phyloP scores from a whole-genome alignment of 2,888 invertebrate genomes.

The Bombylius major region DNA sequence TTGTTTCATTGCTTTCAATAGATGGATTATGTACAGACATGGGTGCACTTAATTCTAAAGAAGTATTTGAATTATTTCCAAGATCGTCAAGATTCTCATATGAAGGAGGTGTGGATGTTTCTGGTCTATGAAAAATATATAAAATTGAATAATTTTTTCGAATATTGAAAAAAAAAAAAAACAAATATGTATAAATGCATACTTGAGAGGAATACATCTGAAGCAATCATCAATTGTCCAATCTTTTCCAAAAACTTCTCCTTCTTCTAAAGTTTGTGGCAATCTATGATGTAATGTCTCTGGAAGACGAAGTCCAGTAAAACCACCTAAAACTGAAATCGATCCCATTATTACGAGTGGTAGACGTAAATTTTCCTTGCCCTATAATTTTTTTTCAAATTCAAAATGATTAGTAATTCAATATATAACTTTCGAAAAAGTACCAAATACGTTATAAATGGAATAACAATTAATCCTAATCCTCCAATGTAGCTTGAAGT shows the following conservation, averaged over 20 bases:
- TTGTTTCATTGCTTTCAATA: constrained; percentile 33
- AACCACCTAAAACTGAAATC: constrained; percentile 67
- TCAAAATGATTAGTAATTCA: not conserved
- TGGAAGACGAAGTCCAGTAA: constrained; percentile 66
- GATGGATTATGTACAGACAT: constrained; percentile 27
- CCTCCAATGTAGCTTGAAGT: constrained; percentile 85
- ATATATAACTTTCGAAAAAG: constrained; percentile 14
- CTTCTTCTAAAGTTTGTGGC: constrained; percentile 79
- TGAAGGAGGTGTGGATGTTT: constrained; percentile 43
- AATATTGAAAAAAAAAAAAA: not conserved
- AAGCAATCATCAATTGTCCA: constrained; percentile 66
- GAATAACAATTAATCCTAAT: constrained; percentile 75
- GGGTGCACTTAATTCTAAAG: constrained; percentile 24
- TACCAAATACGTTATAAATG: constrained; percentile 83
- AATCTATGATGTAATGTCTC: constrained; percentile 73
- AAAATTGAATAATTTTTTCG: constrained; percentile 11
- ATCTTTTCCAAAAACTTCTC: constrained; percentile 74
- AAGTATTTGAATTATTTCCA: constrained; percentile 31
- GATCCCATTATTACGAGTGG: constrained; percentile 76
- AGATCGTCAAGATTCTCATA: constrained; percentile 62
- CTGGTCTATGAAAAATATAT: constrained; percentile 37
- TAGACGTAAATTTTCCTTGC: constrained; percentile 68
- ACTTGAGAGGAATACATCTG: constrained; percentile 58
- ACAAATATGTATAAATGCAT: constrained; percentile 12
- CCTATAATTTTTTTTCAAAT: constrained; percentile 40